Percentiles rank a stretch among this genome's conserved stretches.
phyloP scores from a whole-genome alignment of 1,140 invertebrate genomes.

The Leucophenga varia region DNA sequence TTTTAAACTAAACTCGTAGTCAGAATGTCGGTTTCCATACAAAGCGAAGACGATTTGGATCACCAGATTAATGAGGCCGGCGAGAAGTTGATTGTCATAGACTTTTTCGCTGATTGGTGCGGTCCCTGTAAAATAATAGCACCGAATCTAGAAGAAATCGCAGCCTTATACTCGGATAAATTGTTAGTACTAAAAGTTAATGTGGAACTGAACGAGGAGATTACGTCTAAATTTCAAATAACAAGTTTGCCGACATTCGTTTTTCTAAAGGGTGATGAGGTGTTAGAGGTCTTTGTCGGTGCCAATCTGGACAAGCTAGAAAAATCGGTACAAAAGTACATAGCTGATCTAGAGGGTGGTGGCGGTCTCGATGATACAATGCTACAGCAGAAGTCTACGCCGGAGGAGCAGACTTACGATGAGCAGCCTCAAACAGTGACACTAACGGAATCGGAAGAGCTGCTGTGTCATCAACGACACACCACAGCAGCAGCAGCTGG shows the following conservation, averaged over 20 bases:
- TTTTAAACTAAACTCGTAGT: too few species aligned
- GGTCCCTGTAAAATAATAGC: constrained; percentile 91
- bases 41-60: constrained; percentile 59
- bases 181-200: constrained; percentile 70
- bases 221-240: constrained; percentile 77
- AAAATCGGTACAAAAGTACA: constrained; percentile 62
- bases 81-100: constrained; percentile 82
- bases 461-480: too few species aligned
- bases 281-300: constrained; percentile 76
- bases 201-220: constrained; percentile 87
- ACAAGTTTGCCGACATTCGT: constrained; percentile 93
- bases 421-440: too few species aligned
- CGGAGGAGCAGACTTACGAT: too few species aligned
- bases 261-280: constrained; percentile 76
- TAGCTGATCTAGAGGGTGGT: too few species aligned
- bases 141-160: constrained; percentile 74
- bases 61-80: constrained; percentile 68
- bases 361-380: too few species aligned
- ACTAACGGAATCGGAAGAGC: too few species aligned
- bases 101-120: constrained; percentile 80
- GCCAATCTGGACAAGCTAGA: constrained; percentile 76
- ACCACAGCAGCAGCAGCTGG: too few species aligned
- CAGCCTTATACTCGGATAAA: constrained; percentile 58
- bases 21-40: too few species aligned
- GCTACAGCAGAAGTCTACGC: too few species aligned